These are phyloP conservation scores for Grallaria varia DNA, from an alignment of 2,113 vertebrate genomes.

Conservation along the genomic window DNA sequence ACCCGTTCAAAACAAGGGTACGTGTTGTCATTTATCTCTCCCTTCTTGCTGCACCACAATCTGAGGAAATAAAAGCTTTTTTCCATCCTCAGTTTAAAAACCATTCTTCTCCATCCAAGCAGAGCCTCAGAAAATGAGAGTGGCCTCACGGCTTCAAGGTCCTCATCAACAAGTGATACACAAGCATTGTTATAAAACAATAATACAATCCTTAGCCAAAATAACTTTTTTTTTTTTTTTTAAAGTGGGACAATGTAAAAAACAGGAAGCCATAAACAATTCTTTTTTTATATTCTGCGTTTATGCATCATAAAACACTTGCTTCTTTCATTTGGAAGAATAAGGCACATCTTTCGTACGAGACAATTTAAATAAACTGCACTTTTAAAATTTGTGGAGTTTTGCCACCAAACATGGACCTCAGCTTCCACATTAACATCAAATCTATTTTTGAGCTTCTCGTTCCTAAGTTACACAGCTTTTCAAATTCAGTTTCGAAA, in stretches of 20 bases:
- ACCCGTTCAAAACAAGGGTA: not conserved
- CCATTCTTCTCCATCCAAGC: not conserved
- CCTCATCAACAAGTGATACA: slow-evolving; percentile 16
- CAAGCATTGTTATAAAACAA: slow-evolving; percentile 57
- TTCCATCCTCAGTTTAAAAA: not conserved
- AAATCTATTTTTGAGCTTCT: not conserved
- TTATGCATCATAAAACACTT: not conserved
- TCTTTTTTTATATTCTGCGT: slow-evolving; percentile 26
- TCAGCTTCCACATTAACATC: not conserved
- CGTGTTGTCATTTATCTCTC: not conserved
- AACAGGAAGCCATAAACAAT: slow-evolving; percentile 60
- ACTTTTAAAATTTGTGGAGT: not conserved
- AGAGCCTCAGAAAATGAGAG: not conserved
- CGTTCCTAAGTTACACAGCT: not conserved
- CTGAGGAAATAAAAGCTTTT: slow-evolving; percentile 9
- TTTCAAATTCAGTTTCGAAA: not conserved
- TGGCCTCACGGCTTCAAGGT: slow-evolving; percentile 9
- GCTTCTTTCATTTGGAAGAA: slow-evolving; percentile 4
- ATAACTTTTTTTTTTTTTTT: not conserved
- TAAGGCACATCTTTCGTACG: not conserved
- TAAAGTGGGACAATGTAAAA: slow-evolving; percentile 16
- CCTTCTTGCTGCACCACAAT: not conserved
- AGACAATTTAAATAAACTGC: not conserved
- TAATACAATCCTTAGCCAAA: slow-evolving; percentile 24
- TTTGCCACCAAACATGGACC: not conserved